Conservation (phyloP, 2,113 vertebrate species). For the Saiga tatarica region DNA sequence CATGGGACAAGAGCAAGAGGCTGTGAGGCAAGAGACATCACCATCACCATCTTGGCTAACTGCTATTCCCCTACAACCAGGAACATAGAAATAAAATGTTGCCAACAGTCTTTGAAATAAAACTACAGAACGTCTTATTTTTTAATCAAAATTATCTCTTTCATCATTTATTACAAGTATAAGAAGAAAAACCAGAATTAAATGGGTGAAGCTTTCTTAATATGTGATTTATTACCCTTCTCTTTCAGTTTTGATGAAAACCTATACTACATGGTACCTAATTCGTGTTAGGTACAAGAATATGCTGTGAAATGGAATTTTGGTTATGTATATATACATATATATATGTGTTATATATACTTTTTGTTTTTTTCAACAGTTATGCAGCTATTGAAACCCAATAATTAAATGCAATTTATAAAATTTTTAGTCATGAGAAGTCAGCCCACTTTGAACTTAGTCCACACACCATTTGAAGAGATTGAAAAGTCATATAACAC, state of each 20-base stretch:
- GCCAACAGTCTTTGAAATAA: conserved; percentile 23
- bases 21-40: neutral
- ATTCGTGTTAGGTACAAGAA: conserved; percentile 5
- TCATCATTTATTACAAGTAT: conserved; percentile 13
- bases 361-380: conserved; percentile 13
- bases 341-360: neutral
- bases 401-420: conserved; percentile 49
- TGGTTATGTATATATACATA: neutral
- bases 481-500: neutral
- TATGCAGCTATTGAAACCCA: conserved; percentile 14
- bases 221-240: conserved; percentile 47
- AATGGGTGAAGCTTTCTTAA: neutral
- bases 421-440: conserved; percentile 31
- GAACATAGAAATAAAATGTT: neutral
- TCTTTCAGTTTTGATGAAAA: conserved; percentile 47
- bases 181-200: conserved; percentile 47
- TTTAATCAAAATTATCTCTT: conserved; percentile 22
- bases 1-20: neutral
- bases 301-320: neutral
- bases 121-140: neutral
- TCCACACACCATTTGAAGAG: conserved; percentile 6
- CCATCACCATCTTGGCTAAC: neutral
- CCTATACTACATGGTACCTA: conserved; percentile 28
- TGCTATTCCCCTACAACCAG: neutral
- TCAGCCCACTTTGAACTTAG: neutral